Evolutionary conservation across 2,113 vertebrate genomes (phyloP).

Genomic region (Mesembrinibis cayennensis): DNA sequence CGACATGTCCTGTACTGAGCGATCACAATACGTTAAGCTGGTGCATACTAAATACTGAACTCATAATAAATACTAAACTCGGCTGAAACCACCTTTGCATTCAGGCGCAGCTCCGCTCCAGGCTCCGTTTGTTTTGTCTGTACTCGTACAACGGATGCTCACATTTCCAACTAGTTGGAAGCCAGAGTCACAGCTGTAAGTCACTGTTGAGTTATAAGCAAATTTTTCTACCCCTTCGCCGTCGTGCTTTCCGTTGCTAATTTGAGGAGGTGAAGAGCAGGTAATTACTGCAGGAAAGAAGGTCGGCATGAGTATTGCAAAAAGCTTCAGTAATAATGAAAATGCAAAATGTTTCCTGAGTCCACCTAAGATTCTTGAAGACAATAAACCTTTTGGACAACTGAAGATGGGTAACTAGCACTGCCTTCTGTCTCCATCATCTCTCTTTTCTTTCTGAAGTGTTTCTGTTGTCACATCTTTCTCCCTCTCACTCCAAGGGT

Average conservation of each 20-base stretch:
- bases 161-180: slow-evolving; percentile 14
- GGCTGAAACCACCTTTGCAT: slow-evolving; percentile 36
- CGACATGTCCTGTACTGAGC: rapidly evolving
- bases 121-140: background rate
- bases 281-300: slow-evolving; percentile 16
- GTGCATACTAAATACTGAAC: background rate
- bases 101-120: slow-evolving; percentile 44
- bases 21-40: rapidly evolving
- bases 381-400: rapidly evolving
- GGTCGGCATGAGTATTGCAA: rapidly evolving
- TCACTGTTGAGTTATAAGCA: slow-evolving; percentile 29
- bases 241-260: slow-evolving; percentile 48
- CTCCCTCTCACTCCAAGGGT: background rate
- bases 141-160: slow-evolving; percentile 24
- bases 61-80: rapidly evolving
- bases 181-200: slow-evolving; percentile 44
- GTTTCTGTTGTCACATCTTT: background rate
- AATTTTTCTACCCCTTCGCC: background rate
- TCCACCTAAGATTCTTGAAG: background rate
- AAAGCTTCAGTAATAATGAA: background rate
- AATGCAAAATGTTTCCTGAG: background rate
- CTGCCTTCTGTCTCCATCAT: background rate
- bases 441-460: background rate
- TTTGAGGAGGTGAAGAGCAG: slow-evolving; percentile 46
- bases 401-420: rapidly evolving